These are phyloP conservation scores for Charina bottae DNA, from an alignment of 2,113 vertebrate species.

Conservation along the genomic window DNA sequence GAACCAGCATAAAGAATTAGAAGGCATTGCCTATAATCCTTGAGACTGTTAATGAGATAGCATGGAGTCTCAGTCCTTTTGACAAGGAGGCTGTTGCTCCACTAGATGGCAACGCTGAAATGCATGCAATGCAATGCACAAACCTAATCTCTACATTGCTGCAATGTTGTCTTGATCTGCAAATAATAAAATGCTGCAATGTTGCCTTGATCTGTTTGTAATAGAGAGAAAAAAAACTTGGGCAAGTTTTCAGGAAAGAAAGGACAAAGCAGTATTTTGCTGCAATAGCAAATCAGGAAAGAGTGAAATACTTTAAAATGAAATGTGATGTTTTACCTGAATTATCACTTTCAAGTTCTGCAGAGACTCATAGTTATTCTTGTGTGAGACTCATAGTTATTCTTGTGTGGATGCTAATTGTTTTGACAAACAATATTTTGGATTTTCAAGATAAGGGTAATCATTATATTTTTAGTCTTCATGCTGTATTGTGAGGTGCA, in stretches of 20 bases:
- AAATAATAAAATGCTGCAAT: background rate
- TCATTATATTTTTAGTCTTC: background rate
- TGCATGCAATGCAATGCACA: background rate
- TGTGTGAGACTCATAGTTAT: background rate
- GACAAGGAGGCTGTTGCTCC: background rate
- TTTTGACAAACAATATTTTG: background rate
- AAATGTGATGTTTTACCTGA: background rate
- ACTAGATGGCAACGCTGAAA: constrained; percentile 60
- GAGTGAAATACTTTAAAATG: background rate
- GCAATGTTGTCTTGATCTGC: background rate
- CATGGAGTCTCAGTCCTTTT: background rate
- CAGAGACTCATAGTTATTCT: background rate
- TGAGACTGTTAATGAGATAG: accelerated
- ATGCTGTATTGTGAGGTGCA: background rate
- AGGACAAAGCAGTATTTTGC: background rate
- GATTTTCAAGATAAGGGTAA: background rate
- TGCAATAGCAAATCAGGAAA: background rate
- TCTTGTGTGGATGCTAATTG: background rate
- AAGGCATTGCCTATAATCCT: background rate
- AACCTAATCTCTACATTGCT: background rate
- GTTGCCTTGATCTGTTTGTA: background rate
- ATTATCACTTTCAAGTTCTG: background rate
- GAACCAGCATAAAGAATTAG: background rate
- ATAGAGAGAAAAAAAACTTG: background rate
- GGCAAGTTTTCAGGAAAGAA: background rate